A percentile compares a stretch with the other conserved stretches of the same genome.
Evolutionary conservation across 2,888 invertebrate genomes (phyloP).

Genomic region (Leptinotarsa juncta): DNA sequence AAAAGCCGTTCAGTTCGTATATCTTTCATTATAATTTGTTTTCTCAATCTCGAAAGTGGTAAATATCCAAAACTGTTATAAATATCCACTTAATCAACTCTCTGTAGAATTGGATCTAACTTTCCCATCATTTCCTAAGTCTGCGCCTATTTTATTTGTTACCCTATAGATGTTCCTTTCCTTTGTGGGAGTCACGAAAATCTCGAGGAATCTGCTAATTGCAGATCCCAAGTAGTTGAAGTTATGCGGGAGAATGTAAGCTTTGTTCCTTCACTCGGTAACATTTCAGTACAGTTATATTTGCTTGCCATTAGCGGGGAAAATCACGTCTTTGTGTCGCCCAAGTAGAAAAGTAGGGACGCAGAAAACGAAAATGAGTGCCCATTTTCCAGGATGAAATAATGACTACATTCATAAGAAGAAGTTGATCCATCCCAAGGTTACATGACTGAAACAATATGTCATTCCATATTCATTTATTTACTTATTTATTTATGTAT

Average conservation of each 20-base stretch:
- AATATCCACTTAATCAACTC: not conserved
- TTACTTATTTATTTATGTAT: too few species aligned
- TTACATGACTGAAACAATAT: too few species aligned
- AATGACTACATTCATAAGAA: too few species aligned
- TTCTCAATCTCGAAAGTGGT: too few species aligned
- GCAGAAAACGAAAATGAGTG: not conserved
- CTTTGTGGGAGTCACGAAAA: not conserved
- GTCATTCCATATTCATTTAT: too few species aligned
- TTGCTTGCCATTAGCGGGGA: conserved; percentile 8
- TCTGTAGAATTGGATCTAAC: not conserved
- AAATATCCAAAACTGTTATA: too few species aligned
- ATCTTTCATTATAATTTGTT: too few species aligned
- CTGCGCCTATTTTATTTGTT: not conserved
- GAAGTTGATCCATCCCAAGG: too few species aligned
- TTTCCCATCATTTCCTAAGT: not conserved
- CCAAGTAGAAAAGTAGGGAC: not conserved
- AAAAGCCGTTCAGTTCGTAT: too few species aligned
- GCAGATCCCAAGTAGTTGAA: conserved; percentile 20
- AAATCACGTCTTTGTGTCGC: not conserved
- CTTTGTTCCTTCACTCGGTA: not conserved
- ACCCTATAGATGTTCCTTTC: not conserved
- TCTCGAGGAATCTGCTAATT: conserved; percentile 15
- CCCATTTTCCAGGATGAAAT: not conserved
- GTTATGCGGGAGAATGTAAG: conserved; percentile 1
- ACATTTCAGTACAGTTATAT: conserved; percentile 18